phyloP scores from a whole-genome alignment of 2,113 vertebrate species.

The Myotis davidii region DNA sequence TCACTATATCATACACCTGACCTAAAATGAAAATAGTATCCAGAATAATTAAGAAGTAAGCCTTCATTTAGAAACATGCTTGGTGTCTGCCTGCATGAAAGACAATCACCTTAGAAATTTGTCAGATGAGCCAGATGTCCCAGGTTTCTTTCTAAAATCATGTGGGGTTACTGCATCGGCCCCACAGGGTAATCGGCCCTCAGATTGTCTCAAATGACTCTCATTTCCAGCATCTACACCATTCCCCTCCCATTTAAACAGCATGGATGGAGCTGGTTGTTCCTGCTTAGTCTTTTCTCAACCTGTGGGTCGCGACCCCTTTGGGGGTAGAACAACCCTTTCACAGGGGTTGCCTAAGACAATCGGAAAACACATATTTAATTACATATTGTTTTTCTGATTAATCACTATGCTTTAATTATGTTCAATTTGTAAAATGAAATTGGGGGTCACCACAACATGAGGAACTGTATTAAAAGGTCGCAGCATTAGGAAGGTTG shows the following conservation, averaged over 20 bases:
- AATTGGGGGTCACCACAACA: no score
- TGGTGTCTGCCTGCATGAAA: no score
- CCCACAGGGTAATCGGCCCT: not conserved
- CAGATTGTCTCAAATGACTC: not conserved
- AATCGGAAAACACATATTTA: no score
- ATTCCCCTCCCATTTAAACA: not conserved
- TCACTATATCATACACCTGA: not conserved
- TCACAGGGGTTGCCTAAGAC: no score
- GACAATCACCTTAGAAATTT: not conserved
- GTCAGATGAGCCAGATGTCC: not conserved
- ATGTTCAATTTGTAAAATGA: no score
- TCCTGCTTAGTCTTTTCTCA: not conserved
- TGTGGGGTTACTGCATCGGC: not conserved
- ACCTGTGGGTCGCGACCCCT: no score
- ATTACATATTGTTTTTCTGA: no score
- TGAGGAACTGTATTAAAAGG: no score
- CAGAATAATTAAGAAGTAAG: conserved; percentile 12
- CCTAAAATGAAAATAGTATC: not conserved
- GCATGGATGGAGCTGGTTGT: no score
- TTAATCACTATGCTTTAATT: no score
- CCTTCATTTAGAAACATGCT: not conserved
- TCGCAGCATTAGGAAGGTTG: no score
- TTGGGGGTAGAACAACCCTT: no score
- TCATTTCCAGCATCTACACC: not conserved
- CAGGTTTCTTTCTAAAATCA: conserved; percentile 2